Percentiles rank a stretch among this genome's conserved stretches.
Evolutionary conservation across 2,797 vertebrate genomes (phyloP).

Genomic region (Lagocephalus sceleratus): DNA sequence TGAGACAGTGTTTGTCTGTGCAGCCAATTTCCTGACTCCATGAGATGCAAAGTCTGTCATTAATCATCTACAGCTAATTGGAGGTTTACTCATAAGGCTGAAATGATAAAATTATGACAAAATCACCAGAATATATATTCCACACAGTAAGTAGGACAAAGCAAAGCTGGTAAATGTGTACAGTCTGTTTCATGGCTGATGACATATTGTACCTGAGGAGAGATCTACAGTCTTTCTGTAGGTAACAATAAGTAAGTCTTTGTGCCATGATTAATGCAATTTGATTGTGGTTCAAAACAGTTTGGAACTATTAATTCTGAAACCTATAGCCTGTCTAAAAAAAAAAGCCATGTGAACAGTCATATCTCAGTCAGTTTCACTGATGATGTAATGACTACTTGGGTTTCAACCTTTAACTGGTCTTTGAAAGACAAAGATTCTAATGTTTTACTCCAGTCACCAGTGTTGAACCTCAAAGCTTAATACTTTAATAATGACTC

Average conservation of each 20-base stretch:
- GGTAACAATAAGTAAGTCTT: no score
- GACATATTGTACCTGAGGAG: no score
- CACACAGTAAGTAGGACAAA: background rate
- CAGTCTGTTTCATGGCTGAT: background rate
- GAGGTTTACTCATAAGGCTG: conserved; percentile 1
- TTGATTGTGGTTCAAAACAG: no score
- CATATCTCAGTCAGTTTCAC: no score
- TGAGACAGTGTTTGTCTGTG: no score
- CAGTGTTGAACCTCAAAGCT: conserved; percentile 11
- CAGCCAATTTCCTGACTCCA: no score
- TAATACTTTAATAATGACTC: conserved; percentile 39
- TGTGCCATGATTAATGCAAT: no score
- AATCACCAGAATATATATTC: conserved; percentile 7
- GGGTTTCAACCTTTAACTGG: background rate
- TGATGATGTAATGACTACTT: no score
- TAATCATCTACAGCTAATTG: conserved; percentile 12
- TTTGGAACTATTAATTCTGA: no score
- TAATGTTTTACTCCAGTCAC: conserved; percentile 5
- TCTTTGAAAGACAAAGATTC: conserved; percentile 1
- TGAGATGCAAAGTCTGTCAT: background rate
- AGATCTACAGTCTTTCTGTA: no score
- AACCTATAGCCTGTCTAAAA: no score
- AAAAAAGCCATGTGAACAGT: no score
- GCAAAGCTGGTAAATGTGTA: background rate
- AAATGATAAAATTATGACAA: conserved; percentile 4